These are phyloP conservation scores for Synanthedon myopaeformis DNA, from an alignment of 2,888 invertebrate species.

Conservation along the genomic window DNA sequence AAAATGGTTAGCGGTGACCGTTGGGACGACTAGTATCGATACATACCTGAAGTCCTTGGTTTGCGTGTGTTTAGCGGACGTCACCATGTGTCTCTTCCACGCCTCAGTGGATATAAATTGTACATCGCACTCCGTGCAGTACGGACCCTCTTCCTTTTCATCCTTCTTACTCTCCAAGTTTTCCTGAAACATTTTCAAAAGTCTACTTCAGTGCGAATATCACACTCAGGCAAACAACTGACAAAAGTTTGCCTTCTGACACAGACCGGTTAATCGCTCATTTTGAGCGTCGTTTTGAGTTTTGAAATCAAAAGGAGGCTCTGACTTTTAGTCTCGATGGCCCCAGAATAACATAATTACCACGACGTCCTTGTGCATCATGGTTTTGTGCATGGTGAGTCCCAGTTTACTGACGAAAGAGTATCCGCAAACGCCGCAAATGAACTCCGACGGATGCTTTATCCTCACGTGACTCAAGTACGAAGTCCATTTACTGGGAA, in stretches of 20 bases:
- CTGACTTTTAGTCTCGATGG: too few relatives aligned
- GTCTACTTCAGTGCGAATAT: too few relatives aligned
- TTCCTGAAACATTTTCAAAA: not conserved
- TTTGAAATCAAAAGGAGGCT: too few relatives aligned
- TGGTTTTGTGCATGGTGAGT: conserved; percentile 49
- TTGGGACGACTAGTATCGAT: not conserved
- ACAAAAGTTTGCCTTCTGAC: too few relatives aligned
- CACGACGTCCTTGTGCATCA: conserved; percentile 51
- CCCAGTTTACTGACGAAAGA: conserved; percentile 58
- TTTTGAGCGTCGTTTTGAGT: too few relatives aligned
- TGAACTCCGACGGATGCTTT: conserved; percentile 57
- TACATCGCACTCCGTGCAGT: conserved; percentile 50
- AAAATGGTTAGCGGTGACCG: too few relatives aligned
- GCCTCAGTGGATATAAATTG: conserved; percentile 46
- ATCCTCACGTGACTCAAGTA: conserved; percentile 57
- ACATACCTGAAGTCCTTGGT: conserved; percentile 37
- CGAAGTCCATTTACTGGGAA: conserved; percentile 51
- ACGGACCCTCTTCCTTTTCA: conserved; percentile 24
- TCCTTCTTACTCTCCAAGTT: conserved; percentile 3
- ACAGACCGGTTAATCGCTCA: too few relatives aligned
- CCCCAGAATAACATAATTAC: conserved; percentile 19
- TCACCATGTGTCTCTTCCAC: conserved; percentile 53
- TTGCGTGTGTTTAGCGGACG: conserved; percentile 39
- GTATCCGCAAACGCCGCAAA: conserved; percentile 56
- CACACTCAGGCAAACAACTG: too few relatives aligned